These are phyloP conservation scores for Meleagris gallopavo DNA, from an alignment of 2,113 vertebrate species.

Conservation along the genomic window DNA sequence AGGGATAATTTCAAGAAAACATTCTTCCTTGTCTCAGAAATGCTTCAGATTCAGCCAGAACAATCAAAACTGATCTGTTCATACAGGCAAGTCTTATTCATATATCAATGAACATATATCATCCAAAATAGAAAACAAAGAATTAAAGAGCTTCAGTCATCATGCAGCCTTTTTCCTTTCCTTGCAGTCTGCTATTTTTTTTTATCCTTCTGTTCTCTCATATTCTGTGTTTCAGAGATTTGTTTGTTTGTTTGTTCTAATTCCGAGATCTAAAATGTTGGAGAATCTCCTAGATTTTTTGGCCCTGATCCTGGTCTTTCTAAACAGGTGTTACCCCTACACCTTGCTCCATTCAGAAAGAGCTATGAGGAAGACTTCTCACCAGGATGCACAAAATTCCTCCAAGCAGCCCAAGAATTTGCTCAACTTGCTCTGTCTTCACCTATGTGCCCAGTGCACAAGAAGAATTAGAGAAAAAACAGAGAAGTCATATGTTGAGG, in stretches of 20 bases:
- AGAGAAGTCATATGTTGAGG: neutral
- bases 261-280: neutral
- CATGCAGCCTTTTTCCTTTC: neutral
- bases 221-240: neutral
- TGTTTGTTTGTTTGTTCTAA: neutral
- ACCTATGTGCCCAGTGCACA: accelerated
- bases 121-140: neutral
- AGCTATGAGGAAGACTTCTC: neutral
- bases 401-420: neutral
- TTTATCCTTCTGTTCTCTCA: neutral
- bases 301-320: neutral
- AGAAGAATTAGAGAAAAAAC: neutral
- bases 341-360: neutral
- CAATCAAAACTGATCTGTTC: neutral
- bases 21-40: neutral
- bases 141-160: neutral
- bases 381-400: neutral
- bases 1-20: neutral
- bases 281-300: neutral
- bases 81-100: neutral
- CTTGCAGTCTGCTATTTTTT: neutral
- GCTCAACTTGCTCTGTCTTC: neutral
- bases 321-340: neutral
- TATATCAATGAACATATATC: neutral
- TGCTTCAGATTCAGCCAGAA: neutral